Evolutionary conservation across 2,797 vertebrate genomes (phyloP).

Genomic region (Eulemur rubriventer): DNA sequence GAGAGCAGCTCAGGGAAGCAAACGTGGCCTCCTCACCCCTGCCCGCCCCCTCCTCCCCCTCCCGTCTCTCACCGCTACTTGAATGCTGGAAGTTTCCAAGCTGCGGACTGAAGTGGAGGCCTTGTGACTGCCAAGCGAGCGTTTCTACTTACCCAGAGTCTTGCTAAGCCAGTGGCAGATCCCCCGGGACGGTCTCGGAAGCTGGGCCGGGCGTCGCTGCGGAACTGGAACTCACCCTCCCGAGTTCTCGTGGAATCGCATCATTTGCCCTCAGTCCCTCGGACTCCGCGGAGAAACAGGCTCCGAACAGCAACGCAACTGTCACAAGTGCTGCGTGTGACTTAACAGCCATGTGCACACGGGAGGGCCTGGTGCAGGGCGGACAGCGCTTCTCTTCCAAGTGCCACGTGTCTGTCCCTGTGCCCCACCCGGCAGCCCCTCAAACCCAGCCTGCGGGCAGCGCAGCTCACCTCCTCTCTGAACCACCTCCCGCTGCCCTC

Average conservation of each 20-base stretch:
- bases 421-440: fast-evolving
- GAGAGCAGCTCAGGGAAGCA: background rate
- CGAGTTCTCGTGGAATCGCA: fast-evolving
- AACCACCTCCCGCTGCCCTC: fast-evolving
- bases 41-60: fast-evolving
- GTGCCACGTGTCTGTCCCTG: fast-evolving
- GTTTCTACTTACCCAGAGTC: fast-evolving
- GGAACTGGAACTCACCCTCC: background rate
- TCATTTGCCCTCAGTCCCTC: fast-evolving
- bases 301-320: fast-evolving
- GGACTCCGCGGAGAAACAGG: fast-evolving
- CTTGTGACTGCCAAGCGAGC: fast-evolving
- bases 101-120: background rate
- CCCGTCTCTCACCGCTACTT: no score
- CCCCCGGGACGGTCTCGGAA: fast-evolving
- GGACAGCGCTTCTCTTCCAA: background rate
- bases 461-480: no score
- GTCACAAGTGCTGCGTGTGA: fast-evolving
- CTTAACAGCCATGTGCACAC: fast-evolving
- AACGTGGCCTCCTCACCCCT: fast-evolving
- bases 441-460: fast-evolving
- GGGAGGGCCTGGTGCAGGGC: background rate
- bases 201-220: fast-evolving
- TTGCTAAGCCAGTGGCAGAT: background rate
- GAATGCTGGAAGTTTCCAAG: background rate